Evolutionary conservation across 2,113 vertebrate species (phyloP).

Genomic region (Orientallactaga bullata): DNA sequence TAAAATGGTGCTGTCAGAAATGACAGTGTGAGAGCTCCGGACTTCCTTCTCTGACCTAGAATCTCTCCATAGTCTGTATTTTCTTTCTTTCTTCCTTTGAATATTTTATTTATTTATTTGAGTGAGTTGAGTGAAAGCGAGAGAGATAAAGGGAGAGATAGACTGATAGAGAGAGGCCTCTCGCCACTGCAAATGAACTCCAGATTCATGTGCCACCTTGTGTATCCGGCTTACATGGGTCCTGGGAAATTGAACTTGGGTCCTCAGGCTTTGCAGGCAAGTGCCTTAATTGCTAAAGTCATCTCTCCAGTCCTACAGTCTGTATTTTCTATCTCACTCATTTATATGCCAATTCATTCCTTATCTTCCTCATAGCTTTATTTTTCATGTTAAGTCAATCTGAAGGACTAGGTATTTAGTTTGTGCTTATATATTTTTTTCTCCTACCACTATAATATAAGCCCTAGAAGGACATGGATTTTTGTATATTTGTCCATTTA

Average conservation of each 20-base stretch:
- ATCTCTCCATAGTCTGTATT: neutral
- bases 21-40: rapidly evolving
- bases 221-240: too few species aligned
- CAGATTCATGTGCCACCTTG: too few species aligned
- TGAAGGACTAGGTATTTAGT: neutral
- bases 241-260: too few species aligned
- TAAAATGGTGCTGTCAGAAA: neutral
- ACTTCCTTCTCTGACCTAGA: too few species aligned
- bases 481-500: neutral
- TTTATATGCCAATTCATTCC: neutral
- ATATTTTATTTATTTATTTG: too few species aligned
- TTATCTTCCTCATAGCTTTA: rapidly evolving
- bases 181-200: too few species aligned
- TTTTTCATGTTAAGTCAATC: neutral
- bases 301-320: neutral
- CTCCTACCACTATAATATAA: neutral
- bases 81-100: neutral
- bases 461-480: neutral
- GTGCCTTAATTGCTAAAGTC: too few species aligned
- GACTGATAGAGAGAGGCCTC: too few species aligned
- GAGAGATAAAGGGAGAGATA: too few species aligned
- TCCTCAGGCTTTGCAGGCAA: too few species aligned
- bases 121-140: too few species aligned
- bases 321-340: neutral
- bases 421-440: neutral